Evolutionary conservation across 2,888 invertebrate genomes (phyloP), one percentile per base, ranked within the genome.

Genomic region (Holacanthella duospinosa): DNA sequence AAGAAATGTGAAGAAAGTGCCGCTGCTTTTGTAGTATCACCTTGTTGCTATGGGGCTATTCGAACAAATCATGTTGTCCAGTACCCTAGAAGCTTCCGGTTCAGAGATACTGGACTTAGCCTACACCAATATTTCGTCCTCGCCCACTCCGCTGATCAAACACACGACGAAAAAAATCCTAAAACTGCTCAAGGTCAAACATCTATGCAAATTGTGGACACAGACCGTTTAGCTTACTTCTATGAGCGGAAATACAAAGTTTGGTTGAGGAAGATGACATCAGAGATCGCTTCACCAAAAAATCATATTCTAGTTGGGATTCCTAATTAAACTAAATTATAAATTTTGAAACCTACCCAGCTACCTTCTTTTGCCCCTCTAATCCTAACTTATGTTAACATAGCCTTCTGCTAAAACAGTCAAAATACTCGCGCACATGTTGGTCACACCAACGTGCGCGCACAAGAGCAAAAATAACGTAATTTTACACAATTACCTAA

Each of bases 41-140:
- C 95, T 0, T 96, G 96, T 76, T 95, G 95, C 76, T 95, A 95
- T 78, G 95, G 95, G 1, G 86, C 87, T 1, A 82, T 95, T 19
- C 87, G 87, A 77, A 82, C 86, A 66, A 91, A 90, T 73, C 86
- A 89, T 71, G 84, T 86, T 70, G 79, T 94, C 56, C 79, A 80
- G 0, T 95, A 93, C 78, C 94, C 95, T 0, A 81, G 89, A 68
- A 94, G 93, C 77, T 60, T 68, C 55, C 58, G 65, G 24, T 77
- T 77, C 64, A 63, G 64, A 9, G 65, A 72, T 21, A 67, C 71
- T 3, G 44, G 48, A 6, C 9, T 44, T 6, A n/a, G 48, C 25
- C 36, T 21, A 26, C 59, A n/a, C 27, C 86, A 89, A 74, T 93
- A 89, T 77, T 79, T 91, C 66, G 84, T 85, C 66, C 82, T 95